Percentiles rank a stretch among this genome's conserved stretches.
These are phyloP conservation scores for Ditylenchus dipsaci DNA, from an alignment of 1,140 invertebrate genomes.

Conservation along the genomic window DNA sequence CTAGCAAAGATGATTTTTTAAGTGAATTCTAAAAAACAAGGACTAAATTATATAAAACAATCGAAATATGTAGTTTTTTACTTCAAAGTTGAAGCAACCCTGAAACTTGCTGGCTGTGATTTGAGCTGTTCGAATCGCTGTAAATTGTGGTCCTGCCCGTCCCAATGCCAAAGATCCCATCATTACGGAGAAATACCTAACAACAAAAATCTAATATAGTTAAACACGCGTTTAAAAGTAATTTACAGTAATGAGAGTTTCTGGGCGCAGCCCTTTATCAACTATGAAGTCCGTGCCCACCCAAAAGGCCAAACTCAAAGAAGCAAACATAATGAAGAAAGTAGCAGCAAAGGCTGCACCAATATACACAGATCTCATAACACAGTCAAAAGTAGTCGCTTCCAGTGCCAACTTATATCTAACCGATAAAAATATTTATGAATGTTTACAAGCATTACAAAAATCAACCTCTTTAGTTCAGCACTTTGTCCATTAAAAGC, in stretches of 20 bases:
- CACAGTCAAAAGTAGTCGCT: constrained; percentile 21
- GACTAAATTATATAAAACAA: too few relatives aligned
- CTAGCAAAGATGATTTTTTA: too few relatives aligned
- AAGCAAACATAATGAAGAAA: constrained; percentile 43
- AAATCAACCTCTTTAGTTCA: constrained; percentile 60
- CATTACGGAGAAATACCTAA: constrained; percentile 48
- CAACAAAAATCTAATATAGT: constrained; percentile 59
- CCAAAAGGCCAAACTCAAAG: constrained; percentile 46
- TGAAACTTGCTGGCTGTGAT: constrained; percentile 43
- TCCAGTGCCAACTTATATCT: constrained; percentile 31
- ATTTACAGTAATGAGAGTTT: constrained; percentile 29
- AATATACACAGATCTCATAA: constrained; percentile 26
- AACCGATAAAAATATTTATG: background rate
- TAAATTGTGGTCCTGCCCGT: constrained; percentile 37
- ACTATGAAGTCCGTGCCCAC: constrained; percentile 35
- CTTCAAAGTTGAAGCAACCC: constrained; percentile 44
- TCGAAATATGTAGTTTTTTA: constrained; percentile 53
- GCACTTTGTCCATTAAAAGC: constrained; percentile 74
- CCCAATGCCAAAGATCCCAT: constrained; percentile 43
- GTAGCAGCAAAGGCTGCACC: constrained; percentile 38
- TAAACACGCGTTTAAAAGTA: background rate
- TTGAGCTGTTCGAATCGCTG: constrained; percentile 48
- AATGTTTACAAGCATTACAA: background rate
- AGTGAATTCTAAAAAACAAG: too few relatives aligned
- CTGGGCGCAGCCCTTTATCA: constrained; percentile 6